phyloP scores from a whole-genome alignment of 2,113 vertebrate species.

The Lepisosteus oculatus region DNA sequence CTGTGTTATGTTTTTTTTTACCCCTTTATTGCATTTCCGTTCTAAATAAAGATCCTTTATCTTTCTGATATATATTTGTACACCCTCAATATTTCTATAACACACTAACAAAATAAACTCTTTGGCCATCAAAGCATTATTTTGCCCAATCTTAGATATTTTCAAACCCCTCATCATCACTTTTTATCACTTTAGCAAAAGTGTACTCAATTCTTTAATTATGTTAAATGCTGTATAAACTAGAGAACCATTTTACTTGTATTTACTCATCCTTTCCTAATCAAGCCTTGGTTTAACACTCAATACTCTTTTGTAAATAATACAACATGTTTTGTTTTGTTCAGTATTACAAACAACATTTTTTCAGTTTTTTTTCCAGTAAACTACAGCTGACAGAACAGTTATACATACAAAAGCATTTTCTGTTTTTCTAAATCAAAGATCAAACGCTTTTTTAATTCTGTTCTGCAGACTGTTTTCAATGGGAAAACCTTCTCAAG shows the following conservation, averaged over 20 bases:
- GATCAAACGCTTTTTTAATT: background rate
- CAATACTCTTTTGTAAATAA: no score
- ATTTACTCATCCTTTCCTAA: no score
- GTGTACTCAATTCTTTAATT: background rate
- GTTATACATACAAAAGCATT: no score
- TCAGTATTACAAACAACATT: no score
- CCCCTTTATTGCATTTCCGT: conserved; percentile 12
- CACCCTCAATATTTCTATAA: conserved; percentile 17
- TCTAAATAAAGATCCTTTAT: conserved; percentile 23
- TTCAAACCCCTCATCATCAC: background rate
- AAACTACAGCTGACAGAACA: no score
- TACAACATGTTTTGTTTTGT: no score
- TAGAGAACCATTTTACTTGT: background rate
- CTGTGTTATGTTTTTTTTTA: conserved; percentile 19
- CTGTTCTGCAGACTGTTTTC: background rate
- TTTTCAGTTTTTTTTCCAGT: no score
- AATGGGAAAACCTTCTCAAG: background rate
- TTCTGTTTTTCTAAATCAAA: no score
- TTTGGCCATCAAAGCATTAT: conserved; percentile 13
- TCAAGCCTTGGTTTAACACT: no score
- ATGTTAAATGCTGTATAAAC: background rate
- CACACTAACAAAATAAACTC: background rate
- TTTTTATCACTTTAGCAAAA: conserved; percentile 8
- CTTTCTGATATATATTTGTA: background rate
- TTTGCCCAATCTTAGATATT: conserved; percentile 7